Conservation (phyloP, 2,797 vertebrate genomes). For the Rousettus madagascariensis region DNA sequence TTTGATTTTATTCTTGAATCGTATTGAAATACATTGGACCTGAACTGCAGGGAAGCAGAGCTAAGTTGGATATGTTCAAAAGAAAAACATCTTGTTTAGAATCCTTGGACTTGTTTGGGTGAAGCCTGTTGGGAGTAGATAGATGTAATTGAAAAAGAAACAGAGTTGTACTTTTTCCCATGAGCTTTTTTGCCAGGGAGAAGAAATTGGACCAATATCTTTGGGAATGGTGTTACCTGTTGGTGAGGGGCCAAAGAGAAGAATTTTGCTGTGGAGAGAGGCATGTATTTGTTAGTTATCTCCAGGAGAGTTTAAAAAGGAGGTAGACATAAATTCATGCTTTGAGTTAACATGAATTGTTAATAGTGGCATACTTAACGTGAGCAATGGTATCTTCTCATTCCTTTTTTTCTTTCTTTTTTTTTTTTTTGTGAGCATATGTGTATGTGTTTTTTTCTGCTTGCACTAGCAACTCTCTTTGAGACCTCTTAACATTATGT, state of each 20-base stretch:
- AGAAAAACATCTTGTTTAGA: constrained; percentile 55
- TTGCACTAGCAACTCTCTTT: neutral
- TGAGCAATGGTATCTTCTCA: neutral
- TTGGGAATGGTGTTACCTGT: neutral
- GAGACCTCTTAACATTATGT: neutral
- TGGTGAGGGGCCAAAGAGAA: constrained; percentile 14
- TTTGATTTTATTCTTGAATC: constrained; percentile 58
- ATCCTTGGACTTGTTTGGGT: constrained; percentile 24
- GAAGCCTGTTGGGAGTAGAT: constrained; percentile 19
- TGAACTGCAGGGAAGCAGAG: neutral
- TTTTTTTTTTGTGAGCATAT: neutral
- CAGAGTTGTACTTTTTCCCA: neutral
- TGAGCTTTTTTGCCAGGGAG: neutral
- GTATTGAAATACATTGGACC: constrained; percentile 3
- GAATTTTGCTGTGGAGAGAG: neutral
- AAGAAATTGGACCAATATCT: constrained; percentile 51
- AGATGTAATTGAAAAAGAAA: constrained; percentile 33
- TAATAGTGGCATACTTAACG: neutral
- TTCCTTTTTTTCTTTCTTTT: neutral
- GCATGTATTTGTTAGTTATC: neutral
- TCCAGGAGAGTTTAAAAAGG: neutral
- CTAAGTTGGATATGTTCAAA: constrained; percentile 40
- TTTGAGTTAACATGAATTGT: neutral
- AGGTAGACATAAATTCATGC: neutral
- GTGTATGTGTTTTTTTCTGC: neutral